A percentile compares a stretch with the other conserved stretches of the same genome.
These are phyloP conservation scores for Luperina testacea DNA, from an alignment of 2,888 invertebrate genomes.

Conservation along the genomic window DNA sequence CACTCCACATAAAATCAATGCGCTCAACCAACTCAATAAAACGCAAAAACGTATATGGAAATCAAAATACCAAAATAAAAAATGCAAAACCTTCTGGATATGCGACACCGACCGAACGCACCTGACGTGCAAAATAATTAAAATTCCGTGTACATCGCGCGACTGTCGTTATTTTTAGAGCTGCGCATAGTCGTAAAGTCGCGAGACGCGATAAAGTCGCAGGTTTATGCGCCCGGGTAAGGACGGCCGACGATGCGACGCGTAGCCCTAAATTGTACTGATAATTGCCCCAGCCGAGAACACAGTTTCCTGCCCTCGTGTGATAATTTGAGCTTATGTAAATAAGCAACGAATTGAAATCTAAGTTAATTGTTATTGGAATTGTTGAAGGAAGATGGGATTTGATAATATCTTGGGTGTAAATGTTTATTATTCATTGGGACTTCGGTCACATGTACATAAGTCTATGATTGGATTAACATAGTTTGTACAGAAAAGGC, in stretches of 20 bases:
- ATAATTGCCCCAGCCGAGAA: constrained; percentile 63
- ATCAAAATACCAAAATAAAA: constrained; percentile 42
- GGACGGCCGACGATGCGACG: constrained; percentile 37
- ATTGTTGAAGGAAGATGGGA: constrained; percentile 1
- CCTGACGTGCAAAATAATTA: constrained; percentile 56
- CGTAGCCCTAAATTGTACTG: constrained; percentile 67
- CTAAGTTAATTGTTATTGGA: constrained; percentile 41
- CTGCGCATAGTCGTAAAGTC: constrained; percentile 54
- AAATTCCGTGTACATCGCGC: constrained; percentile 52
- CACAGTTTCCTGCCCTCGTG: constrained; percentile 55
- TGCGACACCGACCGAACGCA: constrained; percentile 45
- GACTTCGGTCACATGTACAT: neutral
- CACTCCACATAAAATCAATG: constrained; percentile 41
- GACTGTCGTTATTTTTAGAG: constrained; percentile 51
- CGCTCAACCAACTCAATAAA: constrained; percentile 32
- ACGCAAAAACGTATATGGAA: constrained; percentile 49
- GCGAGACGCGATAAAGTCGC: constrained; percentile 59
- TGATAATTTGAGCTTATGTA: constrained; percentile 56
- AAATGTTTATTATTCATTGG: neutral
- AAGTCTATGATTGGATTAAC: neutral
- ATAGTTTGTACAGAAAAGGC: neutral
- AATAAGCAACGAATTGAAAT: constrained; percentile 39
- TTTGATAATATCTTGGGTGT: constrained; percentile 1
- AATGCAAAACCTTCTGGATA: constrained; percentile 2
- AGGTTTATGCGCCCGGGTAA: constrained; percentile 48